phyloP scores from a whole-genome alignment of 1,140 invertebrate genomes.

The Drosophila parvula region DNA sequence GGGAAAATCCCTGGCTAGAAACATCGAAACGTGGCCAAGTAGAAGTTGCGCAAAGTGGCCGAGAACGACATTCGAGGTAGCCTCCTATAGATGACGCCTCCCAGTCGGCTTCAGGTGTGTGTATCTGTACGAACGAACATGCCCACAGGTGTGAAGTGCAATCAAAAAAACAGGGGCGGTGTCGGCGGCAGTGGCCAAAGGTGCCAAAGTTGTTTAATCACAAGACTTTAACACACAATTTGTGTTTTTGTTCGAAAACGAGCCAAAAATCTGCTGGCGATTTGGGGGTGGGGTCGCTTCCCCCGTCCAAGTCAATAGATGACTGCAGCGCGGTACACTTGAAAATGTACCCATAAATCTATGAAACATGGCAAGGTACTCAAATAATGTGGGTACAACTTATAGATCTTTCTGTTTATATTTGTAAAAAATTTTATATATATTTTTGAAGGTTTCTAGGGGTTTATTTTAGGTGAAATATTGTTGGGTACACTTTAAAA shows the following conservation, averaged over 20 bases:
- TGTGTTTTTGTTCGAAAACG: slow-evolving; percentile 44
- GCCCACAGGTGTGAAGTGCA: slow-evolving; percentile 69
- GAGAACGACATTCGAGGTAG: slow-evolving; percentile 19
- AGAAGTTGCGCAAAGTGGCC: slow-evolving; percentile 63
- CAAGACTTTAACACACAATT: slow-evolving; percentile 72
- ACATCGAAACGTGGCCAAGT: slow-evolving; percentile 17
- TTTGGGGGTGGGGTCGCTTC: slow-evolving; percentile 9
- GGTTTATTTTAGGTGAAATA: too few species aligned
- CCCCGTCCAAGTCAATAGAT: not conserved
- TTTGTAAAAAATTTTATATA: too few species aligned
- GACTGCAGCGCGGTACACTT: not conserved
- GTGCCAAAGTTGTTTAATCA: slow-evolving; percentile 77
- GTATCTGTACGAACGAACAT: not conserved
- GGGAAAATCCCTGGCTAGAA: slow-evolving; percentile 8
- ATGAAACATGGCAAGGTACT: too few species aligned
- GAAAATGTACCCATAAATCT: not conserved
- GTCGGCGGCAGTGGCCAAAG: slow-evolving; percentile 16
- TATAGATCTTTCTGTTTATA: too few species aligned
- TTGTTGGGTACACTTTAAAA: not conserved
- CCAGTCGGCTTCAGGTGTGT: slow-evolving; percentile 18
- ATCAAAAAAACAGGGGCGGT: slow-evolving; percentile 55
- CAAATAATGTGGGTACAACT: too few species aligned
- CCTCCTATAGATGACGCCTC: slow-evolving; percentile 27
- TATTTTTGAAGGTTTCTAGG: too few species aligned
- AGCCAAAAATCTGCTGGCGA: slow-evolving; percentile 12